Percentiles rank a stretch among this genome's conserved stretches.
Evolutionary conservation across 2,888 invertebrate genomes (phyloP).

Genomic region (Rhingia campestris): DNA sequence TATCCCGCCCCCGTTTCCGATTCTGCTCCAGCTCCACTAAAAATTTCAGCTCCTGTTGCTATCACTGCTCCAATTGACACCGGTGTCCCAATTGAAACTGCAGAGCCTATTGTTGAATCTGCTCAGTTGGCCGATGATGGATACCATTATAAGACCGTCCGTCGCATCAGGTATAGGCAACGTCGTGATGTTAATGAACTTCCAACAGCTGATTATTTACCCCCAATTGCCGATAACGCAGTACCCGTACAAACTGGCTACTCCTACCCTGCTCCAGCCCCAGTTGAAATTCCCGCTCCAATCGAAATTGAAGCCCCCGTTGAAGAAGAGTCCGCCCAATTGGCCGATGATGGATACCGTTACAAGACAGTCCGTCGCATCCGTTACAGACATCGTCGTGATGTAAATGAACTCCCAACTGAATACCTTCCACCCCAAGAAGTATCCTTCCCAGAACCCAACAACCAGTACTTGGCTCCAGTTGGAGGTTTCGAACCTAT

Average conservation of each 20-base stretch:
- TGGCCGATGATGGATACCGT: slow-evolving; percentile 72
- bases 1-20: slow-evolving; percentile 27
- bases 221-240: slow-evolving; percentile 21
- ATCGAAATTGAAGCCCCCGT: slow-evolving; percentile 5
- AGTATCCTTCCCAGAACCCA: slow-evolving; percentile 23
- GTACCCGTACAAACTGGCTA: not conserved
- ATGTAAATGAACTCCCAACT: slow-evolving; percentile 53
- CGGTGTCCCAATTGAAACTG: slow-evolving; percentile 33
- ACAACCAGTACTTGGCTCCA: slow-evolving; percentile 46
- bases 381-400: slow-evolving; percentile 73
- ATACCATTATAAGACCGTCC: slow-evolving; percentile 74
- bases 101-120: slow-evolving; percentile 10
- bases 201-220: slow-evolving; percentile 50
- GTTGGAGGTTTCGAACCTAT: slow-evolving; percentile 46
- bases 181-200: slow-evolving; percentile 75
- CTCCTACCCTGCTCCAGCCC: slow-evolving; percentile 46
- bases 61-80: slow-evolving; percentile 9
- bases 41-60: slow-evolving; percentile 7
- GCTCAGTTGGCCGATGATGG: slow-evolving; percentile 69
- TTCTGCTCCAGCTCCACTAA: slow-evolving; percentile 14
- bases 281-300: slow-evolving; percentile 20
- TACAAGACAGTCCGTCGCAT: slow-evolving; percentile 74
- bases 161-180: slow-evolving; percentile 68
- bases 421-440: slow-evolving; percentile 50
- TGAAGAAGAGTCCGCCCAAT: slow-evolving; percentile 22